Conservation (phyloP, 1,140 invertebrate species). For the Cecropterus lyciades region DNA sequence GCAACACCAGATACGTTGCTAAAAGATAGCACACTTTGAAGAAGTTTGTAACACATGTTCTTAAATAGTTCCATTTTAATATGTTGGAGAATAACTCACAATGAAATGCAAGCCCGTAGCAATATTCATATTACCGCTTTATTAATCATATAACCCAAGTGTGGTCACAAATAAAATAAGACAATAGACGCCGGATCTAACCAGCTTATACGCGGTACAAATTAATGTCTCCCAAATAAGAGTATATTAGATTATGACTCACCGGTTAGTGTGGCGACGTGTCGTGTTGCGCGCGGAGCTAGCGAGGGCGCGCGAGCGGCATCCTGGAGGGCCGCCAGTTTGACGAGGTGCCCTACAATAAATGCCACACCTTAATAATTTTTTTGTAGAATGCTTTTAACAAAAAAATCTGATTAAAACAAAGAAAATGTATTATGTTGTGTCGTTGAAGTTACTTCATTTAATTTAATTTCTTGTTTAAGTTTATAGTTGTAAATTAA, state of each 20-base stretch:
- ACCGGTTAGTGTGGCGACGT: constrained; percentile 82
- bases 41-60: too few species aligned
- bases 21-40: too few species aligned
- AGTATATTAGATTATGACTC: constrained; percentile 37
- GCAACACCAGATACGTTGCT: too few species aligned
- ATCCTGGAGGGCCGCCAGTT: constrained; percentile 85
- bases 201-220: neutral
- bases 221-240: constrained; percentile 5
- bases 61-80: too few species aligned
- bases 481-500: too few species aligned
- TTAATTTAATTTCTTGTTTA: too few species aligned
- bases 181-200: neutral
- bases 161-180: neutral
- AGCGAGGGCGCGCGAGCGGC: constrained; percentile 82
- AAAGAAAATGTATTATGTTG: too few species aligned
- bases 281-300: constrained; percentile 74
- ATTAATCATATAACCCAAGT: neutral
- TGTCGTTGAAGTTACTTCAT: too few species aligned
- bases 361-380: constrained; percentile 10
- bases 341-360: constrained; percentile 76
- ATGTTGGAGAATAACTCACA: too few species aligned
- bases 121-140: neutral
- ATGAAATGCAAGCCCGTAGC: neutral
- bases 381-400: neutral
- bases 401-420: too few species aligned